Percentiles rank a stretch among this genome's conserved stretches.
Evolutionary conservation across 1,140 invertebrate genomes (phyloP).

Genomic region (Pogonomyrmex barbatus): DNA sequence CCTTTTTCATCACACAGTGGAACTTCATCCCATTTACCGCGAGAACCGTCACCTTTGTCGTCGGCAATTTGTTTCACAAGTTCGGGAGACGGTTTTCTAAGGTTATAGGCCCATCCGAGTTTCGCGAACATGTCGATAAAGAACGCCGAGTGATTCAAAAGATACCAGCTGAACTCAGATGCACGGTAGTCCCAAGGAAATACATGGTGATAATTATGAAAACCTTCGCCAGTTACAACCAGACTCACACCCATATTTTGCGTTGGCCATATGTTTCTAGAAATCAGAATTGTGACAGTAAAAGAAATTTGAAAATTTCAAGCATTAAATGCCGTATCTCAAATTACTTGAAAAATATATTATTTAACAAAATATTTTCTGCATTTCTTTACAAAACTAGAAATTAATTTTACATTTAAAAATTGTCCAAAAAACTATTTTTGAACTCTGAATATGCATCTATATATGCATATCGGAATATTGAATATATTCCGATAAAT

Average conservation of each 20-base stretch:
- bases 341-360: neutral
- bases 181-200: conserved; percentile 94
- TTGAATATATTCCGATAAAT: neutral
- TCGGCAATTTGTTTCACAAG: conserved; percentile 86
- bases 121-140: conserved; percentile 90
- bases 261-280: conserved; percentile 86
- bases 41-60: conserved; percentile 85
- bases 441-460: neutral
- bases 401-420: neutral
- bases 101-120: conserved; percentile 93
- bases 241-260: conserved; percentile 82
- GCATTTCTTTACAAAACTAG: neutral
- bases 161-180: conserved; percentile 87
- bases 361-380: neutral
- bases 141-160: conserved; percentile 88
- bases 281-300: neutral
- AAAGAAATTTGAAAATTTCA: neutral
- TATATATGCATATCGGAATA: neutral
- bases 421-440: neutral
- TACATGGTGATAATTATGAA: conserved; percentile 96
- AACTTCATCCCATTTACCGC: conserved; percentile 34
- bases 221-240: conserved; percentile 86
- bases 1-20: neutral
- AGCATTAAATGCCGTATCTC: neutral
- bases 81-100: conserved; percentile 88